Conservation (phyloP, 2,797 vertebrate genomes). For the Danio aesculapii region DNA sequence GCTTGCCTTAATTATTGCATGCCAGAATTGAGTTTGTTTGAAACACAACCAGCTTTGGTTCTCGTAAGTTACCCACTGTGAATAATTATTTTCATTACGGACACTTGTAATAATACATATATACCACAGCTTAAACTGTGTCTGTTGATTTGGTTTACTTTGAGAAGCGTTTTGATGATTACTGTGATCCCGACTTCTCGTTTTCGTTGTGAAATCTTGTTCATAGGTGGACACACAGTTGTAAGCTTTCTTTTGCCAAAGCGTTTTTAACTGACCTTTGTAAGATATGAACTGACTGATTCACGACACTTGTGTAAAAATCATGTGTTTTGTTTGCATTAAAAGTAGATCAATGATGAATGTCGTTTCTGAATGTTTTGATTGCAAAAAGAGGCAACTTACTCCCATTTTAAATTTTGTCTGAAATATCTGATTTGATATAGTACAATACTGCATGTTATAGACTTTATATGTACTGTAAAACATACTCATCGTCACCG, state of each 20-base stretch:
- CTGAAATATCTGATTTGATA: neutral
- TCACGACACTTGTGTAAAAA: constrained; percentile 39
- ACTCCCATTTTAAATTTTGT: neutral
- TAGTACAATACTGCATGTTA: neutral
- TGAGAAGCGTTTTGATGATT: neutral
- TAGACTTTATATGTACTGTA: neutral
- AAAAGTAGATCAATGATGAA: constrained; percentile 50
- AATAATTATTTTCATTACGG: constrained; percentile 14
- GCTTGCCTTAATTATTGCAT: constrained; percentile 48
- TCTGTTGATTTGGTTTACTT: neutral
- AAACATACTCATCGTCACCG: no score
- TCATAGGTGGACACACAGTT: neutral
- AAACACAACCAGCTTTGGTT: constrained; percentile 14
- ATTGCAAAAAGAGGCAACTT: no score
- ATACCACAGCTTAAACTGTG: neutral
- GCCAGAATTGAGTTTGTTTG: neutral
- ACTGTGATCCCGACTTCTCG: neutral
- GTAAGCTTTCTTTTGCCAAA: constrained; percentile 51
- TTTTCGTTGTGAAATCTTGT: neutral
- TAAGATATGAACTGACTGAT: constrained; percentile 45
- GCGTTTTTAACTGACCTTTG: constrained; percentile 51
- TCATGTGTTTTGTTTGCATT: constrained; percentile 59
- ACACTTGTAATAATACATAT: neutral
- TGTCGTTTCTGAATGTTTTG: constrained; percentile 26
- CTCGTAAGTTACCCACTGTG: constrained; percentile 11